Evolutionary conservation across 2,888 invertebrate genomes (phyloP), one percentile per base, ranked within the genome.

Genomic region (Apodemia hepburni): DNA sequence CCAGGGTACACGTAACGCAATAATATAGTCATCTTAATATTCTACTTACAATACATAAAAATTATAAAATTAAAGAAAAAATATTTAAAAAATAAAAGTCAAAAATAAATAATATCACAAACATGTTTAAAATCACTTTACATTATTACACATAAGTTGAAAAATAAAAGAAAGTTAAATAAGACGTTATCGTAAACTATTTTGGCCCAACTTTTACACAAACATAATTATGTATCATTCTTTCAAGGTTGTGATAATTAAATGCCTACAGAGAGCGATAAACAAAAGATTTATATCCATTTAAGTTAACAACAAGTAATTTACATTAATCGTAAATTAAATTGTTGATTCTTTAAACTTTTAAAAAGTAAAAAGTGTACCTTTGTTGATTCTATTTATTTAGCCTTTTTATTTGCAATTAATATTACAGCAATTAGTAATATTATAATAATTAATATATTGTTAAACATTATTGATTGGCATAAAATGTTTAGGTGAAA

Each of bases 401-500:
- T 22, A 54, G 22, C 22, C 27, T 22, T 54, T 54, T 54, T 22
- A 27, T 54, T 54, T 54, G 54, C 18, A 54, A 54, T 22, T 62
- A 62, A 33, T 45, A 45, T 45, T 58, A 38, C 35, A 61, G 42
- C 22, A 59, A 22, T 47, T 62, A 62, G 58, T 62, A 33, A 45
- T 62, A 62, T 33, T 35, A 58, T 62, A 12, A 47, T 59, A 22
- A 45, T 61, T 42, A 47, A 42, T 66, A 60, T 60, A 59, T 60
- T 65, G 51, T 64, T 66, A 65, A 67, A 58, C 65, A 67, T 65
- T 61, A 71, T 70, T 76, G 71, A 77, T 89, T 89, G 87, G 85
- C 86, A 85, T 87, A 81, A 83, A 83, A 90, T 90, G 87, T 89
- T 89, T 81, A 90, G 90, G 90, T 90, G 87, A 89, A 89, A 90